A percentile compares a stretch with the other conserved stretches of the same genome.
Evolutionary conservation across 1,140 invertebrate species (phyloP).

Genomic region (Colletes gigas): DNA sequence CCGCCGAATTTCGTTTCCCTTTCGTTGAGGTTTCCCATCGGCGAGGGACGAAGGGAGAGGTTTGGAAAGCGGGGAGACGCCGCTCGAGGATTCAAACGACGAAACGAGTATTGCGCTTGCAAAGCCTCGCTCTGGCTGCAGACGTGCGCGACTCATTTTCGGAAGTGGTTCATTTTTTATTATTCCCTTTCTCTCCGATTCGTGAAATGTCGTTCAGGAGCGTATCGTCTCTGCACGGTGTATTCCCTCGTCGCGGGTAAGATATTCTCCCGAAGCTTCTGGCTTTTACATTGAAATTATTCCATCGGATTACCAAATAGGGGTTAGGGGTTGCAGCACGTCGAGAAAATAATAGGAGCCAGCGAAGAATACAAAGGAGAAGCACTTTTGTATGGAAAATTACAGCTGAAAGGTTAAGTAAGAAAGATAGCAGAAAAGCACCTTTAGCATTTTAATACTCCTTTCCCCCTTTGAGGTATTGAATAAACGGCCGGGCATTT

Average conservation of each 20-base stretch:
- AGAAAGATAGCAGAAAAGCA: neutral
- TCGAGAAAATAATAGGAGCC: neutral
- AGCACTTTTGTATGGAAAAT: neutral
- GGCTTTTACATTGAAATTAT: slow-evolving; percentile 3
- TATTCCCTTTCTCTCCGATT: slow-evolving; percentile 27
- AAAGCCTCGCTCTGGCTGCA: slow-evolving; percentile 29
- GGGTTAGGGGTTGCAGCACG: too few species aligned
- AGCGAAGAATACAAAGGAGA: neutral
- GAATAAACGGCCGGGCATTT: neutral
- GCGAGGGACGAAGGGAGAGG: neutral
- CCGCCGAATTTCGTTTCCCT: slow-evolving; percentile 28
- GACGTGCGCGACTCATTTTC: slow-evolving; percentile 53
- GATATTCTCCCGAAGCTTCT: neutral
- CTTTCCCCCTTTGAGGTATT: neutral
- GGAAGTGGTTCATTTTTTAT: slow-evolving; percentile 59
- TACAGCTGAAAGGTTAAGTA: neutral
- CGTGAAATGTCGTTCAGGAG: slow-evolving; percentile 36
- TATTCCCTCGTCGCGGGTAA: neutral
- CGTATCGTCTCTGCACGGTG: slow-evolving; percentile 1
- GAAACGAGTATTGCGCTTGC: slow-evolving; percentile 36
- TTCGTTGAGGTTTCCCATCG: neutral
- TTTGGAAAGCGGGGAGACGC: neutral
- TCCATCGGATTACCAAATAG: neutral
- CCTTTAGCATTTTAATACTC: neutral
- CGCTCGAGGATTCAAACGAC: slow-evolving; percentile 35